Percentiles rank a stretch among this genome's conserved stretches.
phyloP scores from a whole-genome alignment of 2,888 invertebrate species.

The Steinernema carpocapsae region DNA sequence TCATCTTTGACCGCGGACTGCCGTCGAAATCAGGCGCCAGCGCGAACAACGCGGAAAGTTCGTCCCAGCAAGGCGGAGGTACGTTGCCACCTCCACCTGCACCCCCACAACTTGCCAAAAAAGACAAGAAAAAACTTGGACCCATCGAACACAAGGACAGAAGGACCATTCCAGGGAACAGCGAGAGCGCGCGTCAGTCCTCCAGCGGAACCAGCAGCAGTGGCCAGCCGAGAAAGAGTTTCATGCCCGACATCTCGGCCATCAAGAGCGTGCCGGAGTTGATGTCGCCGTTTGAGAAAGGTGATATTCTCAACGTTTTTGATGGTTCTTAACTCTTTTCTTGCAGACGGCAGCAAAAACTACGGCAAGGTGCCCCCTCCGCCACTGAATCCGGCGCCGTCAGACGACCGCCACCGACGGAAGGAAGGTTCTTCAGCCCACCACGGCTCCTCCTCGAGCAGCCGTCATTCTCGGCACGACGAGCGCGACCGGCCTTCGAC shows the following conservation, averaged over 20 bases:
- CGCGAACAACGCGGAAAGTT: background rate
- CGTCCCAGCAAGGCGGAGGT: background rate
- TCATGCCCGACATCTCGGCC: constrained; percentile 24
- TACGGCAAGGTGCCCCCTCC: constrained; percentile 13
- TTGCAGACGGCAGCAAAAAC: background rate
- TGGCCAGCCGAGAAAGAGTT: constrained; percentile 23
- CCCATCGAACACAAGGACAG: constrained; percentile 16
- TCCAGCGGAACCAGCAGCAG: constrained; percentile 11
- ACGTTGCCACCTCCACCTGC: constrained; percentile 24
- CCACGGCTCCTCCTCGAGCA: background rate
- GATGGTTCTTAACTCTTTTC: background rate
- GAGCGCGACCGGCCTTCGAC: constrained; percentile 18
- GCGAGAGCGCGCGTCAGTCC: background rate
- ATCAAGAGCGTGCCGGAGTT: constrained; percentile 15
- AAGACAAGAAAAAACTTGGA: constrained; percentile 20
- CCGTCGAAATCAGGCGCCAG: background rate
- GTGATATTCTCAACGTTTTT: background rate
- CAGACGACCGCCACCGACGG: constrained; percentile 26
- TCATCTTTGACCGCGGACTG: constrained; percentile 3
- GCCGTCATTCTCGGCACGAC: constrained; percentile 6
- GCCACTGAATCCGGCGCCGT: background rate
- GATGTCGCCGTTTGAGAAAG: constrained; percentile 1
- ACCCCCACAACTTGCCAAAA: background rate
- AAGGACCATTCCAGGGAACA: background rate
- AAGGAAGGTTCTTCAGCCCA: constrained; percentile 23